phyloP scores from a whole-genome alignment of 2,888 invertebrate genomes.

The Dicycla oo region DNA sequence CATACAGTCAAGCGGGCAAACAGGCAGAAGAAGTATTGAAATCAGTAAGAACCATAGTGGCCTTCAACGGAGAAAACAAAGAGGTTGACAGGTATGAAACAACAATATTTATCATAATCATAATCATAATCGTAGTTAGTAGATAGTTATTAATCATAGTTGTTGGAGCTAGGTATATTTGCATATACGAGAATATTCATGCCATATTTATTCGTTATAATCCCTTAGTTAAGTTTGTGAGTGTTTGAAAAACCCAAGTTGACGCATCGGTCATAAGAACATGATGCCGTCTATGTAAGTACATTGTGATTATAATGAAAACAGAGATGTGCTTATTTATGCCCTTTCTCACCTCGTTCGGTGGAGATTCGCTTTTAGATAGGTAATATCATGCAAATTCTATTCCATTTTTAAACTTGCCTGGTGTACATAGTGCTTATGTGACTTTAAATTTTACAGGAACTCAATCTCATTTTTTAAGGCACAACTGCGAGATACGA shows the following conservation, averaged over 20 bases:
- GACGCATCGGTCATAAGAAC: no score
- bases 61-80: constrained; percentile 94
- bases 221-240: neutral
- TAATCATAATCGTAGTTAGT: no score
- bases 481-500: no score
- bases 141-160: no score
- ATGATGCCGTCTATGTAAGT: neutral
- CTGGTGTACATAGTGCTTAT: no score
- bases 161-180: constrained; percentile 1
- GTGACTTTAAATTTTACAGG: neutral
- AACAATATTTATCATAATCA: neutral
- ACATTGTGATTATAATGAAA: constrained; percentile 13
- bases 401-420: neutral
- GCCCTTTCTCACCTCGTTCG: neutral
- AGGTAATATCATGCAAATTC: neutral
- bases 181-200: no score
- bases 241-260: neutral
- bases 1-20: constrained; percentile 95
- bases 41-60: constrained; percentile 93
- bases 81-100: constrained; percentile 91
- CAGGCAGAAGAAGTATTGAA: constrained; percentile 95
- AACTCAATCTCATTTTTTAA: neutral
- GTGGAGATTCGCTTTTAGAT: neutral
- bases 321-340: neutral
- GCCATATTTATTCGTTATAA: constrained; percentile 14